A percentile compares a stretch with the other conserved stretches of the same genome.
These are phyloP conservation scores for Chionoecetes opilio DNA, from an alignment of 1,140 invertebrate species.

Conservation along the genomic window DNA sequence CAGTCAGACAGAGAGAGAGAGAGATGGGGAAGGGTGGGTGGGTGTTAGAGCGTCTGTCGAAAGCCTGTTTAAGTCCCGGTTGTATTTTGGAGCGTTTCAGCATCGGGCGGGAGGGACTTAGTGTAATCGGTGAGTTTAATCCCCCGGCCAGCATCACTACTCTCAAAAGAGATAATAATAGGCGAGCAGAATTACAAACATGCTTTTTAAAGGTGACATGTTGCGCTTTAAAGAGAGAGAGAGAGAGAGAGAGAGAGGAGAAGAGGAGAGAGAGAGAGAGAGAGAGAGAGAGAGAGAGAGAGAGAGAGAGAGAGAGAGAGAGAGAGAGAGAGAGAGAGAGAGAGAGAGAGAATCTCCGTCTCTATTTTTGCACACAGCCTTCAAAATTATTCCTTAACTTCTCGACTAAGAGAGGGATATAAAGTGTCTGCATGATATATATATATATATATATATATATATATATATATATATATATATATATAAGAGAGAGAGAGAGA, in stretches of 20 bases:
- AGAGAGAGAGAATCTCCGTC: too few species aligned
- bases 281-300: neutral
- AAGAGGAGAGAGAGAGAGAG: neutral
- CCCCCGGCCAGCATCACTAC: neutral
- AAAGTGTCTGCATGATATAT: too few species aligned
- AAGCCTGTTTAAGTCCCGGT: neutral
- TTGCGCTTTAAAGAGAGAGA: neutral
- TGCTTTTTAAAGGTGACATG: constrained; percentile 6
- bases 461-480: too few species aligned
- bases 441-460: too few species aligned
- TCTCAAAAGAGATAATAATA: constrained; percentile 22
- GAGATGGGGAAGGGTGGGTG: too few species aligned
- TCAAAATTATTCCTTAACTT: too few species aligned
- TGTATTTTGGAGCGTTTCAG: neutral
- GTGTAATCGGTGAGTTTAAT: neutral
- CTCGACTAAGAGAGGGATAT: too few species aligned
- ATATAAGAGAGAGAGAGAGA: constrained; percentile 10
- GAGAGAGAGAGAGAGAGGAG: neutral
- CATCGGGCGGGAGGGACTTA: neutral
- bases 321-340: neutral
- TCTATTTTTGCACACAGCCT: too few species aligned
- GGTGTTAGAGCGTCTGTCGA: neutral
- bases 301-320: neutral
- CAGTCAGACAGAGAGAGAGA: too few species aligned
- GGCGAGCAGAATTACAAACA: neutral